Percentiles rank a stretch among this genome's conserved stretches.
These are phyloP conservation scores for Eupithecia subfuscata DNA, from an alignment of 2,888 invertebrate species.

Conservation along the genomic window DNA sequence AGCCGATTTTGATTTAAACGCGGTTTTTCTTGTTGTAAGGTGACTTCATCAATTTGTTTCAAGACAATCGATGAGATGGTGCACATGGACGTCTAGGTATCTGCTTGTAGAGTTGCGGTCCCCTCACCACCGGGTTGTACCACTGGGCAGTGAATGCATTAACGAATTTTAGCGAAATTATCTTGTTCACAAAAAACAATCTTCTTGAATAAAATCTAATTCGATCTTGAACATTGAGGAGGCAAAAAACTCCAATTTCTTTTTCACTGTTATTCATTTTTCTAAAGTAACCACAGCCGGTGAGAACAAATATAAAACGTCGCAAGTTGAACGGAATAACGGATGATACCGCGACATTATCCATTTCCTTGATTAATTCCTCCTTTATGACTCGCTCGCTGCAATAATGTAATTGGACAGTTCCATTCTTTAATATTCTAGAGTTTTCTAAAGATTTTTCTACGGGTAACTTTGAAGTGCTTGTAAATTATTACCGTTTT, in stretches of 20 bases:
- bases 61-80: too few species aligned
- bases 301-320: slow-evolving; percentile 23
- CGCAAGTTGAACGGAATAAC: slow-evolving; percentile 34
- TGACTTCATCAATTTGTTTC: too few species aligned
- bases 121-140: too few species aligned
- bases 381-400: slow-evolving; percentile 44
- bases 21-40: too few species aligned
- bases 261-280: slow-evolving; percentile 1
- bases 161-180: not conserved
- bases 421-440: slow-evolving; percentile 33
- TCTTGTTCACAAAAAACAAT: not conserved
- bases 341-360: slow-evolving; percentile 42
- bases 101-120: too few species aligned
- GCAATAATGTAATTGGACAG: slow-evolving; percentile 44
- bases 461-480: not conserved
- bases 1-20: too few species aligned
- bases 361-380: slow-evolving; percentile 54
- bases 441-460: slow-evolving; percentile 6
- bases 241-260: not conserved
- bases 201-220: not conserved
- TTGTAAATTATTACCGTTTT: not conserved
- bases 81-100: too few species aligned
- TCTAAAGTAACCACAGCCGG: slow-evolving; percentile 1
- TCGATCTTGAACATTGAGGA: not conserved
- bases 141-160: not conserved